phyloP scores from a whole-genome alignment of 2,797 vertebrate species.

The Sardinella longiceps region DNA sequence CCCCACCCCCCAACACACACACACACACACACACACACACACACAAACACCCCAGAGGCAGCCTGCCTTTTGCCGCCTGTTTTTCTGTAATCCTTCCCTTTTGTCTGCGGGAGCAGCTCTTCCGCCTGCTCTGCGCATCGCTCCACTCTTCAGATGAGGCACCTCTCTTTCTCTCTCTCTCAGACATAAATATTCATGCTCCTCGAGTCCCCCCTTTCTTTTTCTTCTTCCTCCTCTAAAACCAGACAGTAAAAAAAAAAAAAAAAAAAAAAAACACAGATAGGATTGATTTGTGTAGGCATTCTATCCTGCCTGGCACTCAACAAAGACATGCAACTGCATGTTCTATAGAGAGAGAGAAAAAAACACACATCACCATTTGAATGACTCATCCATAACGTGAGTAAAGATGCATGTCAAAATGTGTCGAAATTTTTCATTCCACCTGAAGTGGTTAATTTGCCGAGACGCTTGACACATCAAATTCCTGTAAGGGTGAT shows the following conservation, averaged over 20 bases:
- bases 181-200: conserved; percentile 57
- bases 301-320: neutral
- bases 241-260: conserved; percentile 39
- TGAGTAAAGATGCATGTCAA: conserved; percentile 1
- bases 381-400: conserved; percentile 14
- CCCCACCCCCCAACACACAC: conserved; percentile 26
- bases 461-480: neutral
- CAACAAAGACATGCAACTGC: neutral
- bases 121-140: conserved; percentile 36
- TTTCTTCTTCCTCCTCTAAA: conserved; percentile 45
- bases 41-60: conserved; percentile 52
- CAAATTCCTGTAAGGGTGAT: neutral
- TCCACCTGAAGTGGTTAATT: neutral
- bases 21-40: conserved; percentile 43
- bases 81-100: conserved; percentile 58
- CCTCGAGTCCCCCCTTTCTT: conserved; percentile 28
- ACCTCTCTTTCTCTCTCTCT: conserved; percentile 42
- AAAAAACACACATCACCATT: neutral
- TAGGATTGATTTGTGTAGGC: conserved; percentile 25
- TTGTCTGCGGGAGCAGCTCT: conserved; percentile 47
- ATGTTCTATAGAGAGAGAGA: neutral
- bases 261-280: conserved; percentile 18
- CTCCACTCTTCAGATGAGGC: conserved; percentile 48
- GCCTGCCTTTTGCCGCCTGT: conserved; percentile 52
- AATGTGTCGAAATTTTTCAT: neutral